Percentiles rank a stretch among this genome's conserved stretches.
These are phyloP conservation scores for Malurus melanocephalus DNA, from an alignment of 2,113 vertebrate species.

Conservation along the genomic window DNA sequence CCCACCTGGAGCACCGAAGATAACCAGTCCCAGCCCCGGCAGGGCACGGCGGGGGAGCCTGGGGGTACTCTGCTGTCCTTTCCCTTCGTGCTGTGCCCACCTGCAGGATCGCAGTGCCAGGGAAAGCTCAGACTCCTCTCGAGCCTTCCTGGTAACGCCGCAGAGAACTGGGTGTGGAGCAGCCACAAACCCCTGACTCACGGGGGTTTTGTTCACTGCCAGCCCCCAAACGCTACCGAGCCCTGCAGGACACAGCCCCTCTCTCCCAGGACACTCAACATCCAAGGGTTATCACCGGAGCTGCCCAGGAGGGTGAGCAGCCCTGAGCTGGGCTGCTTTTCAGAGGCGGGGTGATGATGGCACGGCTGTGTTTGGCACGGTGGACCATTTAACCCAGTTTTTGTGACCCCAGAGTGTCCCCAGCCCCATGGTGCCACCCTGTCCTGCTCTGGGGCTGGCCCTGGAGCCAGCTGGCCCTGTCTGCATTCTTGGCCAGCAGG, in stretches of 20 bases:
- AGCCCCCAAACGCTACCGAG: background rate
- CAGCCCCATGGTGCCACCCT: background rate
- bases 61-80: background rate
- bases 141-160: background rate
- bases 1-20: background rate
- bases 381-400: fast-evolving
- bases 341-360: background rate
- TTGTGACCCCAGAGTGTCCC: background rate
- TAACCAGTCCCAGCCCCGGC: background rate
- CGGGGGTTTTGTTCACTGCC: fast-evolving
- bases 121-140: background rate
- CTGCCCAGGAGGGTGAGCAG: background rate
- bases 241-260: background rate
- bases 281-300: background rate
- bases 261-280: background rate
- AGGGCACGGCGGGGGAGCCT: background rate
- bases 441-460: background rate
- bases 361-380: background rate
- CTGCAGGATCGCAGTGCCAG: background rate
- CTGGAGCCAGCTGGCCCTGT: background rate
- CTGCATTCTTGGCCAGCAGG: background rate
- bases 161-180: background rate
- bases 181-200: fast-evolving
- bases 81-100: background rate
- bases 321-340: background rate